A percentile compares a stretch with the other conserved stretches of the same genome.
phyloP scores from a whole-genome alignment of 2,113 vertebrate species.

The Gambusia affinis region DNA sequence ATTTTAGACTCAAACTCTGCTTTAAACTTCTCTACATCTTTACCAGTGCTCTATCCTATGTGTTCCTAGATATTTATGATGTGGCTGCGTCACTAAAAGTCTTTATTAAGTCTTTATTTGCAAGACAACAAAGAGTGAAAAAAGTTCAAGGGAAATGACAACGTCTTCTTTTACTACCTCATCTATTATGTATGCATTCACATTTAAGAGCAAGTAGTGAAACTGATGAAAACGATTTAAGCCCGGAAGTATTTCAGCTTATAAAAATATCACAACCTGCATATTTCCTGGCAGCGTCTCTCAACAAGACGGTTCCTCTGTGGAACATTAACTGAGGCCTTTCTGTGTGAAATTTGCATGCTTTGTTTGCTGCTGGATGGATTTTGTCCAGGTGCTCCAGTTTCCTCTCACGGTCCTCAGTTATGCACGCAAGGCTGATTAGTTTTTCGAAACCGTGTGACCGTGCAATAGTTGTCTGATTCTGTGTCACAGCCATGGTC shows the following conservation, averaged over 20 bases:
- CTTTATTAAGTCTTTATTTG: not conserved
- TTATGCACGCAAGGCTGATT: slow-evolving; percentile 10
- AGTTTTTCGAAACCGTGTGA: slow-evolving; percentile 2
- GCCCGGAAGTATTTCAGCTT: not conserved
- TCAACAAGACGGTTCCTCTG: not conserved
- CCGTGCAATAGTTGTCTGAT: not conserved
- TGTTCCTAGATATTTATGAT: not conserved
- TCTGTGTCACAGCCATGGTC: not conserved
- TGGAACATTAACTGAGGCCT: not conserved
- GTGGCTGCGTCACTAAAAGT: not conserved
- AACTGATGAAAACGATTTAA: not conserved
- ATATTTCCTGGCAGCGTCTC: not conserved
- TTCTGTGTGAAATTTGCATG: not conserved
- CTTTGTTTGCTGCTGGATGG: not conserved
- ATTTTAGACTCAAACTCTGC: not conserved
- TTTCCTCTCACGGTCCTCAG: slow-evolving; percentile 9
- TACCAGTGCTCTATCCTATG: not conserved
- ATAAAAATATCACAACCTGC: not conserved
- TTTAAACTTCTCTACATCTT: not conserved
- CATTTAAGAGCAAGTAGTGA: no score
- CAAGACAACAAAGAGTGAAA: no score
- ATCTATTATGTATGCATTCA: no score
- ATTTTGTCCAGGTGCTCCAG: not conserved
- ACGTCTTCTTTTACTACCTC: no score
- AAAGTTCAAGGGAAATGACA: not conserved